A percentile compares a stretch with the other conserved stretches of the same genome.
phyloP scores from a whole-genome alignment of 92 coral and sea anemone species.

The Pocillopora meandrina region DNA sequence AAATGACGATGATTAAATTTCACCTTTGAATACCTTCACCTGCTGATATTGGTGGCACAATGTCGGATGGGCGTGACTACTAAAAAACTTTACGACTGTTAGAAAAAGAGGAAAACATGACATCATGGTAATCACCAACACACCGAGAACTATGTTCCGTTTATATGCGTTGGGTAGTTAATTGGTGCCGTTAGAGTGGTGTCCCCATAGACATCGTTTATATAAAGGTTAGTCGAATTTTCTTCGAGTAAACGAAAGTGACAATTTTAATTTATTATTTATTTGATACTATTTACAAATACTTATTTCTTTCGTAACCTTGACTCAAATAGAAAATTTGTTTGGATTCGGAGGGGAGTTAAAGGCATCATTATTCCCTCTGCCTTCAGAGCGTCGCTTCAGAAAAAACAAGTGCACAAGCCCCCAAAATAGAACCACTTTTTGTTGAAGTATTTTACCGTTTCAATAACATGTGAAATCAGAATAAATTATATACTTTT shows the following conservation, averaged over 20 bases:
- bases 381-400: no score
- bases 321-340: no score
- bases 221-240: not conserved
- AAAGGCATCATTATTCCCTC: no score
- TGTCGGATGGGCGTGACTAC: not conserved
- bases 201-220: not conserved
- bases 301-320: not conserved
- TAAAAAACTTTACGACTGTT: not conserved
- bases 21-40: not conserved
- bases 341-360: no score
- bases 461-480: no score
- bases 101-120: not conserved
- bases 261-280: not conserved
- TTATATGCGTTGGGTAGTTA: no score
- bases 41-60: not conserved
- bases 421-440: no score
- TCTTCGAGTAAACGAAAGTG: not conserved
- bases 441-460: no score
- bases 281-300: not conserved
- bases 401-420: no score
- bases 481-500: no score
- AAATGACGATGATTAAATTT: not conserved
- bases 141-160: not conserved
- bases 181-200: not conserved
- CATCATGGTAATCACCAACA: not conserved